A percentile compares a stretch with the other conserved stretches of the same genome.
These are phyloP conservation scores for Hippocampus kuda DNA, from an alignment of 2,797 vertebrate genomes.

Conservation along the genomic window DNA sequence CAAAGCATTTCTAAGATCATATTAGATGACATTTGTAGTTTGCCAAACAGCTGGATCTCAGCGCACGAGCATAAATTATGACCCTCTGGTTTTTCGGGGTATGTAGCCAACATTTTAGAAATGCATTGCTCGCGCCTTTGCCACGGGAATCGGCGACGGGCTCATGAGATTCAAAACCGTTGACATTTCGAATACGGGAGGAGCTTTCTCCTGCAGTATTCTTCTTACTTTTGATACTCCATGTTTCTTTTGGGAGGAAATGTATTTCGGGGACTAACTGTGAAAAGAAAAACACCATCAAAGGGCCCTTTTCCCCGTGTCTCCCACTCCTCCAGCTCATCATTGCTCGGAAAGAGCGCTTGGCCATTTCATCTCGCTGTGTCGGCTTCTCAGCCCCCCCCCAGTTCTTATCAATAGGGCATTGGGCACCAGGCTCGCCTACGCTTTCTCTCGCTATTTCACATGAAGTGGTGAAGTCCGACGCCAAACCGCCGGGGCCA, in stretches of 20 bases:
- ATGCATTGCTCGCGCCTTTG: not conserved
- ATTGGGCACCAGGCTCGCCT: slow-evolving; percentile 28
- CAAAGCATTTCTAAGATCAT: not conserved
- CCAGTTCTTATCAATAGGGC: slow-evolving; percentile 42
- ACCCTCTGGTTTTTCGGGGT: not conserved
- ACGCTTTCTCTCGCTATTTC: slow-evolving; percentile 42
- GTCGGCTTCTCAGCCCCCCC: slow-evolving; percentile 24
- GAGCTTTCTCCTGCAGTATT: not conserved
- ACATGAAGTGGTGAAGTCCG: slow-evolving; percentile 51
- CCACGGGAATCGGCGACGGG: not conserved
- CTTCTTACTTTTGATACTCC: not conserved
- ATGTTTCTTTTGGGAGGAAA: slow-evolving; percentile 5
- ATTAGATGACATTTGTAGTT: slow-evolving; percentile 4
- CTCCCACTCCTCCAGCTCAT: slow-evolving; percentile 16
- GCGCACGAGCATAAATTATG: not conserved
- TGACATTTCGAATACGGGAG: not conserved
- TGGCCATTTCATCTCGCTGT: slow-evolving; percentile 39
- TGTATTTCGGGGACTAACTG: not conserved
- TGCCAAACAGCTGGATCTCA: not conserved
- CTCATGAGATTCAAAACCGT: not conserved
- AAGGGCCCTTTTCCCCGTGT: slow-evolving; percentile 16
- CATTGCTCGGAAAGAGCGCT: slow-evolving; percentile 24
- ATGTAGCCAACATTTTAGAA: not conserved
- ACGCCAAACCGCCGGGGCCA: slow-evolving; percentile 41
- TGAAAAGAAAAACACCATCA: slow-evolving; percentile 18